Base-by-base conservation (phyloP, 2,113 vertebrate species). In the Clarias gariepinus region DNA sequence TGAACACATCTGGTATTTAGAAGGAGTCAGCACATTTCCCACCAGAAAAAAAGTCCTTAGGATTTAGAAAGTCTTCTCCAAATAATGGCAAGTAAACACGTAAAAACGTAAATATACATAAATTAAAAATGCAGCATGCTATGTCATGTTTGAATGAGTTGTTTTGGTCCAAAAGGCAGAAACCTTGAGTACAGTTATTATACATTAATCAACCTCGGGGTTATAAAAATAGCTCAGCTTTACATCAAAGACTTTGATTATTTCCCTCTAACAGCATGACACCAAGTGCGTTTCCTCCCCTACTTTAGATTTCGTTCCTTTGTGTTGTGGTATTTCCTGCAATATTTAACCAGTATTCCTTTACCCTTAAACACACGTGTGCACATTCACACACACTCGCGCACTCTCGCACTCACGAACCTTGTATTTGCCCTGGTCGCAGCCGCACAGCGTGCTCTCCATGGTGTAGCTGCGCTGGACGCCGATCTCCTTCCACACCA, bases 341-440 rank as follows among this genome's bases (percentile, higher is more conserved):
- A 55, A 36, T 36, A 36, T 36, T 55, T 55, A 12, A 55, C 2
- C 53, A 55, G 53, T 6, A 18, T 60, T 4, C 57, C 60, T 23
- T 23, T 23, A 23, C 23, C 60, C 60, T 9, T 63, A 63, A 9
- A 63, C 30, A 19, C 28, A 69, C 69, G 21, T 16, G 19, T 12
- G 18, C 60, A 23, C 60, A 23, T 6, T 19, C 60, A 23, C 61
- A 63, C 61, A 8, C 19, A 63, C 19, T n/a, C 21, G 5, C 21
- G 6, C 61, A 68, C n/a, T 3, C n/a, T 3, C 33, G 33, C 11
- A 25, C 13, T 15, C 0, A 3, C 79, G n/a, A 71, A 99, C 98
- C 96, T 99, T 99, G 18, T 99, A 99, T 93, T 97, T 99, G 52
- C 98, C 98, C 92, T 98, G 98, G 91, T 99, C 98, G 88, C 98